Percentiles rank a stretch among this genome's conserved stretches.
phyloP scores from a whole-genome alignment of 1,140 invertebrate species.

The Drosophila pseudoobscura region DNA sequence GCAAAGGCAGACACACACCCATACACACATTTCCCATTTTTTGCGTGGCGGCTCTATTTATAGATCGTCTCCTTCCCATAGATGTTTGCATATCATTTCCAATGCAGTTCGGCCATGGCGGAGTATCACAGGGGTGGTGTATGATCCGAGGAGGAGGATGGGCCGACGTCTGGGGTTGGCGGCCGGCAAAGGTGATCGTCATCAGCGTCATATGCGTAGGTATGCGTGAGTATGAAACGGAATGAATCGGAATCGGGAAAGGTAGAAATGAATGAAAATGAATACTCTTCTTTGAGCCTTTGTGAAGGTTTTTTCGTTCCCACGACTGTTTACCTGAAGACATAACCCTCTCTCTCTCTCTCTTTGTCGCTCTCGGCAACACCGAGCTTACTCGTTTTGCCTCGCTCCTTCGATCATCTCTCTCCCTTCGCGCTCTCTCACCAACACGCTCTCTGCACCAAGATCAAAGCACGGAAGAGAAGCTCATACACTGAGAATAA shows the following conservation, averaged over 20 bases:
- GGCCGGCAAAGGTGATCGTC: conserved; percentile 38
- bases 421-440: too few relatives aligned
- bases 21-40: conserved; percentile 56
- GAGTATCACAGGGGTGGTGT: conserved; percentile 10
- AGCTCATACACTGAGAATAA: too few relatives aligned
- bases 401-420: too few relatives aligned
- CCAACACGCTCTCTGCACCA: too few relatives aligned
- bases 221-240: conserved; percentile 3
- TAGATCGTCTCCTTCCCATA: conserved; percentile 40
- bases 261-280: too few relatives aligned
- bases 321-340: too few relatives aligned
- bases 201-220: conserved; percentile 3
- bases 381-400: too few relatives aligned
- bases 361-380: too few relatives aligned
- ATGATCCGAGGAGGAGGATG: neutral
- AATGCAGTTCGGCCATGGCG: conserved; percentile 59
- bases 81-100: conserved; percentile 76
- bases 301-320: too few relatives aligned
- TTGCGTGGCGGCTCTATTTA: conserved; percentile 67
- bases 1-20: too few relatives aligned
- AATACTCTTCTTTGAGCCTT: neutral
- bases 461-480: too few relatives aligned
- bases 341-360: too few relatives aligned
- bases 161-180: neutral
- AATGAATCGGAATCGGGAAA: neutral